Conservation (phyloP, 2,113 vertebrate genomes). For the Coryphaenoides rupestris region DNA sequence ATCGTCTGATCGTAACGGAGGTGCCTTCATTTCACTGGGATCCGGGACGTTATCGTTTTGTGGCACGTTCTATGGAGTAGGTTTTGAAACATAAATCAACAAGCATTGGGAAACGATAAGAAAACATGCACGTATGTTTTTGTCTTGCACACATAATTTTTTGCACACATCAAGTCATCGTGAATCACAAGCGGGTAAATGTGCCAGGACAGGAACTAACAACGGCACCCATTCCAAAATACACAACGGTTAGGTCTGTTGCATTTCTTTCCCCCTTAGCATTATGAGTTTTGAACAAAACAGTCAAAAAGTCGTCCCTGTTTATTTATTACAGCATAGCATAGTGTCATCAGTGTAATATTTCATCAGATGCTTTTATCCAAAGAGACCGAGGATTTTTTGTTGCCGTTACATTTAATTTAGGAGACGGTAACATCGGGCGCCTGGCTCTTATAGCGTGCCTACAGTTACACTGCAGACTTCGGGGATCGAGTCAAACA, state of each 20-base stretch:
- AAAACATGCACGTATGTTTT: slow-evolving; percentile 55
- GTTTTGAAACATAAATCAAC: slow-evolving; percentile 40
- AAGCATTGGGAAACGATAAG: slow-evolving; percentile 42
- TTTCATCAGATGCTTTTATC: no score
- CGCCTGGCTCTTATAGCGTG: no score
- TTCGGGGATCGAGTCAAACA: no score
- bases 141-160: slow-evolving; percentile 18
- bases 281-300: slow-evolving; percentile 19
- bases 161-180: slow-evolving; percentile 33
- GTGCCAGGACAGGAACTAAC: slow-evolving; percentile 20
- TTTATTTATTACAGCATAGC: slow-evolving; percentile 18
- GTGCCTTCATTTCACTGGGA: neutral
- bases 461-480: no score
- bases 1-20: slow-evolving; percentile 12
- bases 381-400: no score
- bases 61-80: slow-evolving; percentile 3
- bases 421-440: no score
- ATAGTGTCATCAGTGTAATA: no score
- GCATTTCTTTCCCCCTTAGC: slow-evolving; percentile 24
- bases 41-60: no score
- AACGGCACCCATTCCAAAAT: slow-evolving; percentile 19
- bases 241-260: slow-evolving; percentile 27
- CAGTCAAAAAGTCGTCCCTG: slow-evolving; percentile 20
- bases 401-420: no score
- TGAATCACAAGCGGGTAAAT: slow-evolving; percentile 20